Percentiles rank a stretch among this genome's conserved stretches.
Conservation (phyloP, 2,113 vertebrate genomes). For the Scalopus aquaticus region DNA sequence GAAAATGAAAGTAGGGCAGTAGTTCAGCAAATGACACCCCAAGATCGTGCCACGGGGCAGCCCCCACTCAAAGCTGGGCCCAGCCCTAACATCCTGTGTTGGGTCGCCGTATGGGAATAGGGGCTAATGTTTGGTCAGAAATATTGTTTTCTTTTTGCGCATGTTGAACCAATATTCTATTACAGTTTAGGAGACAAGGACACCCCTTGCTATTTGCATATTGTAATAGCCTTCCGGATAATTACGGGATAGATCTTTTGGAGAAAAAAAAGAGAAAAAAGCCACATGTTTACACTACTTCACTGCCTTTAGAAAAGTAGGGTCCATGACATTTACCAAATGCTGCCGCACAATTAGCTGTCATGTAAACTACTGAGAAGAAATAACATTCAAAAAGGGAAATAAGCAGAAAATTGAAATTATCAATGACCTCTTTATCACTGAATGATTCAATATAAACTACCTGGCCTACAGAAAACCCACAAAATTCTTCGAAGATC, state of each 20-base stretch:
- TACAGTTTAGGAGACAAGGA: conserved; percentile 64
- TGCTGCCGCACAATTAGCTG: conserved; percentile 56
- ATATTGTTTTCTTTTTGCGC: conserved; percentile 58
- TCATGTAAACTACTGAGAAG: conserved; percentile 54
- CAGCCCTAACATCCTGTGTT: neutral
- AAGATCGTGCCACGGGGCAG: neutral
- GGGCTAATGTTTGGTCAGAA: conserved; percentile 54
- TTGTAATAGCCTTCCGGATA: conserved; percentile 64
- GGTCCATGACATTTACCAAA: conserved; percentile 58
- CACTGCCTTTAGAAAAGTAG: conserved; percentile 54
- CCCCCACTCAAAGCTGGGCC: neutral
- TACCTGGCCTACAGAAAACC: neutral
- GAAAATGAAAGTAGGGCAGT: neutral
- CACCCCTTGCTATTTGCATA: conserved; percentile 64
- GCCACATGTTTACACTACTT: conserved; percentile 49
- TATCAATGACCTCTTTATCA: conserved; percentile 38
- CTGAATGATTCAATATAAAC: neutral
- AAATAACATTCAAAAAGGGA: conserved; percentile 47
- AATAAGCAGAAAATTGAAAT: conserved; percentile 2
- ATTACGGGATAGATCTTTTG: conserved; percentile 58
- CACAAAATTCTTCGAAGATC: neutral
- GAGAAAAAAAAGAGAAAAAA: conserved; percentile 31
- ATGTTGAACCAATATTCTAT: conserved; percentile 68
- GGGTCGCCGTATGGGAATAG: neutral
- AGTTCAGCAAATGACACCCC: neutral